Evolutionary conservation across 2,797 vertebrate species (phyloP).

Genomic region (Enteromius unitaeniatus): DNA sequence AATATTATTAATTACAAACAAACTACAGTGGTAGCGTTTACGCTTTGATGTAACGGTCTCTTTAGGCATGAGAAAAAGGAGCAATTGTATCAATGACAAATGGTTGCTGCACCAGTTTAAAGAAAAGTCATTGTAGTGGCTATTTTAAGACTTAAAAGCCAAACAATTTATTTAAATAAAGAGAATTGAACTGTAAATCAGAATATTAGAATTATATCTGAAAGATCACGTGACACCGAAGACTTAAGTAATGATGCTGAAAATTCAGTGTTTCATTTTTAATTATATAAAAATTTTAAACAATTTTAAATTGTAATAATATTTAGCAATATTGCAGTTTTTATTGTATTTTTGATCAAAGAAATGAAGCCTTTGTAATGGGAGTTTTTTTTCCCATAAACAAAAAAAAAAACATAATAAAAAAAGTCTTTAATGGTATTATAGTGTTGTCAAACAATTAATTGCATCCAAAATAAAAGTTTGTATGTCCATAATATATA

Average conservation of each 20-base stretch:
- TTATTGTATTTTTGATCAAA: not conserved
- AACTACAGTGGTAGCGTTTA: not conserved
- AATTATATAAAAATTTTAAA: not conserved
- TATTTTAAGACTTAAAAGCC: not conserved
- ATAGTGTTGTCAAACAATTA: too few relatives aligned
- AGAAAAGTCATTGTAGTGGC: not conserved
- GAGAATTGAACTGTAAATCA: not conserved
- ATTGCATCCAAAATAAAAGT: too few relatives aligned
- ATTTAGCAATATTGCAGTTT: not conserved
- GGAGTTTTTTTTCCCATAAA: too few relatives aligned
- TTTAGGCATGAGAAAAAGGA: not conserved
- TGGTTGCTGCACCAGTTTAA: not conserved
- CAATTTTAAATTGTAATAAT: not conserved
- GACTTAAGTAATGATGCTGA: not conserved
- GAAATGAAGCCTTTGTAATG: not conserved
- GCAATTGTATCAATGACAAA: not conserved
- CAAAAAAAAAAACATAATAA: not conserved
- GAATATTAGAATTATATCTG: not conserved
- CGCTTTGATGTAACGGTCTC: not conserved
- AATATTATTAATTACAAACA: slow-evolving; percentile 17
- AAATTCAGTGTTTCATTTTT: not conserved
- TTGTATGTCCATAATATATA: too few relatives aligned
- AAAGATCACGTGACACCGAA: not conserved
- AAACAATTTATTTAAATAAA: not conserved
- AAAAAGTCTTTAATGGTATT: not conserved